Conservation (phyloP, 1,140 invertebrate genomes). For the Branchinecta lynchi region DNA sequence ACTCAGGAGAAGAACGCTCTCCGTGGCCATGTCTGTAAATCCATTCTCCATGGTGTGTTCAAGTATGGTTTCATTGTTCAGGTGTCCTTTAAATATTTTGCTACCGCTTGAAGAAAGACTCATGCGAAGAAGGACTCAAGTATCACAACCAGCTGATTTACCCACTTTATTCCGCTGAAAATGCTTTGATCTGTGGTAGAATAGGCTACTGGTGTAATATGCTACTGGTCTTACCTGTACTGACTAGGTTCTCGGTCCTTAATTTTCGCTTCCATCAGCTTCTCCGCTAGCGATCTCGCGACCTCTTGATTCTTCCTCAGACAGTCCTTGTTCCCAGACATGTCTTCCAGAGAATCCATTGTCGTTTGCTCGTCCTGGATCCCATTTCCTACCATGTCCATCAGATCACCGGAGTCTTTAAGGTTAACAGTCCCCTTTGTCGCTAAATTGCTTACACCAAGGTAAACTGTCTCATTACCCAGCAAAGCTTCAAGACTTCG, state of each 20-base stretch:
- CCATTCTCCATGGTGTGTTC: no score
- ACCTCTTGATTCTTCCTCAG: not conserved
- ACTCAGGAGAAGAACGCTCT: no score
- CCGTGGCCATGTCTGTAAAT: no score
- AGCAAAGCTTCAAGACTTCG: not conserved
- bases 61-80: no score
- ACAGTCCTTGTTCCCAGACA: not conserved
- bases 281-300: not conserved
- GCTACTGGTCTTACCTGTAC: not conserved
- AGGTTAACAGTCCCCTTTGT: not conserved
- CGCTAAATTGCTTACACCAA: not conserved
- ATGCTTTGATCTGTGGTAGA: no score
- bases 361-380: not conserved
- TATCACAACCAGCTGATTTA: no score
- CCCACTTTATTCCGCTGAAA: no score
- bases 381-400: not conserved
- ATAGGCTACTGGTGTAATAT: no score
- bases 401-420: not conserved
- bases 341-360: conserved; percentile 3
- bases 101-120: no score
- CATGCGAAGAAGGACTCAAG: no score
- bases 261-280: not conserved
- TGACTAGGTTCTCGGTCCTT: not conserved
- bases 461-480: not conserved
- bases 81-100: no score